Conservation (phyloP, 2,888 invertebrate species). For the Cecidostiba fungosa region DNA sequence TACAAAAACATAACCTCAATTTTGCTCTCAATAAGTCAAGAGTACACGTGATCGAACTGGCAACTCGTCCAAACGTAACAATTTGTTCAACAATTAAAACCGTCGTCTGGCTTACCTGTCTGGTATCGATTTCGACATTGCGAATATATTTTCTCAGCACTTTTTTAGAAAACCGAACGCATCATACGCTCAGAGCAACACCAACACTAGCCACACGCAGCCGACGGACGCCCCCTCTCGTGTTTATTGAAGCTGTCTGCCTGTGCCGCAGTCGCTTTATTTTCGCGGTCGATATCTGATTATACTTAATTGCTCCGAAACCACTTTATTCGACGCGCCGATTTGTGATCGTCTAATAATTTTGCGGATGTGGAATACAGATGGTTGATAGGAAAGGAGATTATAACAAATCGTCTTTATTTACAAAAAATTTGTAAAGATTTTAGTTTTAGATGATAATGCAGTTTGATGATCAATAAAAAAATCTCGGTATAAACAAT, state of each 20-base stretch:
- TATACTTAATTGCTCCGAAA: constrained; percentile 3
- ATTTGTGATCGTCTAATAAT: not conserved
- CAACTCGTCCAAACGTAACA: not conserved
- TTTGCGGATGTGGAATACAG: not conserved
- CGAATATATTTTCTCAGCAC: constrained; percentile 61
- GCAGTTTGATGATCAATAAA: constrained; percentile 24
- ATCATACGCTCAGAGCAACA: constrained; percentile 52
- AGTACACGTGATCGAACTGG: not conserved
- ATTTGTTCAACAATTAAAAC: constrained; percentile 2
- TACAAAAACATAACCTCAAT: constrained; percentile 72
- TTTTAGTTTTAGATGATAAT: not conserved
- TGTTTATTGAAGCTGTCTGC: not conserved
- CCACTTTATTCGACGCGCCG: not conserved
- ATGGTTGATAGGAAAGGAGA: constrained; percentile 27
- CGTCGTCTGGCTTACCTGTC: constrained; percentile 70
- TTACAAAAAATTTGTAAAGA: constrained; percentile 13
- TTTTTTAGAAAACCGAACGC: constrained; percentile 62
- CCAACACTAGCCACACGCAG: constrained; percentile 60
- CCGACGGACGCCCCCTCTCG: constrained; percentile 55
- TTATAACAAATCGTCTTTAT: constrained; percentile 19
- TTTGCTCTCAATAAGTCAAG: not conserved
- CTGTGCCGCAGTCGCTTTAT: not conserved
- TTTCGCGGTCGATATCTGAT: constrained; percentile 51
- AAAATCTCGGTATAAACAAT: constrained; percentile 18
- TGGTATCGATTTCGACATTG: constrained; percentile 71